Base-by-base conservation (phyloP, 2,888 invertebrate genomes). In the Sisyra terminalis region DNA sequence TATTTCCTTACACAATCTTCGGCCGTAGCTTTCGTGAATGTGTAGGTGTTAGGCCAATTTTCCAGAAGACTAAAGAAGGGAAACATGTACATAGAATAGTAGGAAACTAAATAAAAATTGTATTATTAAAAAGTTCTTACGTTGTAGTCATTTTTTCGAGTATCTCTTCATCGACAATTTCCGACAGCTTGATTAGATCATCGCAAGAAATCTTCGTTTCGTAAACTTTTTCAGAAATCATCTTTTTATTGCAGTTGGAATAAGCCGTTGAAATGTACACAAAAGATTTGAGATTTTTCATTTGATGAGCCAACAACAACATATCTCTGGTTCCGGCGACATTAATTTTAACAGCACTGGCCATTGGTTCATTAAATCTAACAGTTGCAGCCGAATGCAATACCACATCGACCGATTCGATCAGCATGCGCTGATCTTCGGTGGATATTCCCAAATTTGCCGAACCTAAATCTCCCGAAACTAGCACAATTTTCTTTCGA, bases 201-300 rank as follows among this genome's bases (percentile, higher is more conserved):
- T 24, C 24, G 7, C 24, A 24, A 7, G 24, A 24, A 24, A 24
- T 24, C 7, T 24, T 24, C 24, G 7, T 24, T 3, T 24, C 24
- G 24, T 78, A 78, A 24, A 78, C 64, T 40, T 63, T 59, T 52
- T 77, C 77, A 24, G 67, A 66, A 5, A 75, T 70, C 36, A 73
- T 71, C 41, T 61, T 65, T 16, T 65, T 60, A 43, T 80, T 71
- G 61, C 80, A 80, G 58, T 81, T 80, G 47, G 78, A 75, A 56
- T 79, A 81, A 3, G 80, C 80, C 18, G 80, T 80, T 5, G 78
- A 78, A 2, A 80, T 74, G 54, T 81, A 80, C 9, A 81, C 69
- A 43, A 75, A 59, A 1, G 70, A 24, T 24, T 24, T 24, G 24
- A 24, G 24, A 3, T 24, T 24, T 24, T 24, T 3, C 24, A 24